Conservation (phyloP, 1,140 invertebrate species). For the Drosophila tani region DNA sequence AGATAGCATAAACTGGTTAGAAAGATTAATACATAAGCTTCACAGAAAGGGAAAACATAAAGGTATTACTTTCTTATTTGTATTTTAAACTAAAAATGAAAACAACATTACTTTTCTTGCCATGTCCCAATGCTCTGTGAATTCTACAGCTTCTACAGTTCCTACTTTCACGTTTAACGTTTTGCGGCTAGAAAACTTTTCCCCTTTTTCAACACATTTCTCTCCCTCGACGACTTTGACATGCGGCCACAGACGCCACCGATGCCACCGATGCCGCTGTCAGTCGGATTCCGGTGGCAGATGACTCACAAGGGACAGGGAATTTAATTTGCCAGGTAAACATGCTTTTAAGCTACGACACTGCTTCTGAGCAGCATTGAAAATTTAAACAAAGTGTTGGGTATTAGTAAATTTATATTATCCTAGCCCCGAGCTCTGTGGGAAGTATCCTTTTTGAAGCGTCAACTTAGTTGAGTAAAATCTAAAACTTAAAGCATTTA, state of each 20-base stretch:
- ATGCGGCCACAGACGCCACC: slow-evolving; percentile 59
- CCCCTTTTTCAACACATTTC: slow-evolving; percentile 54
- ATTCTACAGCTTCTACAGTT: slow-evolving; percentile 19
- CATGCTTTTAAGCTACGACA: slow-evolving; percentile 19
- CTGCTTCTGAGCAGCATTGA: not conserved
- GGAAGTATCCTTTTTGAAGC: no score
- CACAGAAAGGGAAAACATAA: no score
- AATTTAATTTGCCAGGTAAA: slow-evolving; percentile 48
- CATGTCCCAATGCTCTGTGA: slow-evolving; percentile 8
- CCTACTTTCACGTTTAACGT: slow-evolving; percentile 29
- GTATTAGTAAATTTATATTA: not conserved
- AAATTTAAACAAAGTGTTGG: slow-evolving; percentile 2
- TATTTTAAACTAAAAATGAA: not conserved
- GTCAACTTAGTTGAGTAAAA: not conserved
- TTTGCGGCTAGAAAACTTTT: slow-evolving; percentile 75
- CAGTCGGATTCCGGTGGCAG: slow-evolving; percentile 73
- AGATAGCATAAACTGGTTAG: no score
- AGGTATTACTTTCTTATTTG: not conserved
- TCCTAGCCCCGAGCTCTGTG: not conserved
- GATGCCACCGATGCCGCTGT: slow-evolving; percentile 38
- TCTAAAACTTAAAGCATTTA: not conserved
- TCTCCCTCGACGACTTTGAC: slow-evolving; percentile 63
- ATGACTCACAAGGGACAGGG: slow-evolving; percentile 57
- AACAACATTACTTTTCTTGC: not conserved
- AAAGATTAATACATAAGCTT: no score